phyloP scores from a whole-genome alignment of 2,797 vertebrate genomes.

The Podarcis siculus region DNA sequence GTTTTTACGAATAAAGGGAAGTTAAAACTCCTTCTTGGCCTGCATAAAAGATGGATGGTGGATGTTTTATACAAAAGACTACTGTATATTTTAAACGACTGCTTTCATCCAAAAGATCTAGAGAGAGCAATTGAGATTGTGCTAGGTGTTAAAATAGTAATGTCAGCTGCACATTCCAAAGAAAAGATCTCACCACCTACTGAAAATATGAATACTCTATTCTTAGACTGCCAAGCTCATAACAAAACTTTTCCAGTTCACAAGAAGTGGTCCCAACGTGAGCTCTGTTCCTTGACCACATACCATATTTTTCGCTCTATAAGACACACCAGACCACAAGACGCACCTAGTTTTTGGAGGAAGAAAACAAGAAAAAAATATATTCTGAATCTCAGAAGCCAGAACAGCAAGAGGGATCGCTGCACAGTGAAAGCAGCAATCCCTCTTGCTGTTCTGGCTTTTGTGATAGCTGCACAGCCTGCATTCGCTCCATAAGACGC shows the following conservation, averaged over 20 bases:
- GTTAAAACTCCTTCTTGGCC: background rate
- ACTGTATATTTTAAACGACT: conserved; percentile 4
- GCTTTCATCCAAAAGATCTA: conserved; percentile 46
- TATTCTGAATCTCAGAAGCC: no score
- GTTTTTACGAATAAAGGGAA: conserved; percentile 9
- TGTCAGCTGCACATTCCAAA: conserved; percentile 11
- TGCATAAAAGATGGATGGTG: conserved; percentile 24
- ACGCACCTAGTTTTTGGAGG: no score
- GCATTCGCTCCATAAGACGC: no score
- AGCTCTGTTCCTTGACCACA: background rate
- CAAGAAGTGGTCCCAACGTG: background rate
- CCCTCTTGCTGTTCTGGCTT: no score
- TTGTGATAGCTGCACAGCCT: no score
- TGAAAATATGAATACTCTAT: conserved; percentile 24
- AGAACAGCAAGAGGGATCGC: no score
- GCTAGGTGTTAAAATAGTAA: conserved; percentile 20
- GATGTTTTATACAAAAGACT: conserved; percentile 31
- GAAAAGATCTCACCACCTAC: conserved; percentile 21
- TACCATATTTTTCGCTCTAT: no score
- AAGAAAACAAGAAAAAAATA: no score
- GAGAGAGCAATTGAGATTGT: conserved; percentile 24
- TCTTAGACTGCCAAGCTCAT: conserved; percentile 15
- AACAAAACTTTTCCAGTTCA: conserved; percentile 1
- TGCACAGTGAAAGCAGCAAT: no score
- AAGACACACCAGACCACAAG: no score